phyloP scores from a whole-genome alignment of 2,888 invertebrate genomes.

The Rutpela maculata region DNA sequence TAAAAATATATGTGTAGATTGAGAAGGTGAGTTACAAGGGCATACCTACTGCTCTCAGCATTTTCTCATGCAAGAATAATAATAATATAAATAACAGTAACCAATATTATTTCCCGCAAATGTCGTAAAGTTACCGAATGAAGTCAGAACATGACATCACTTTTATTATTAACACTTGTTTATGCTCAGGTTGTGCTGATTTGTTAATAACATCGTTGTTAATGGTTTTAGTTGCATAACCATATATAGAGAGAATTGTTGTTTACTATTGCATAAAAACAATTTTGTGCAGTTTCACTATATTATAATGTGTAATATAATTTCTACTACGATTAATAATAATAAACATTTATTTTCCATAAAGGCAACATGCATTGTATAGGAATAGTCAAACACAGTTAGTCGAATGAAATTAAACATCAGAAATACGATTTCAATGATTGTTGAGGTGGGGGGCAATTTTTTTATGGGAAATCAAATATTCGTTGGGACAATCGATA shows the following conservation, averaged over 20 bases:
- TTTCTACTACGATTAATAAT: too few relatives aligned
- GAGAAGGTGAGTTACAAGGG: neutral
- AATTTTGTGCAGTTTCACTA: too few relatives aligned
- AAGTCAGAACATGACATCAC: conserved; percentile 39
- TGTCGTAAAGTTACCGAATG: conserved; percentile 33
- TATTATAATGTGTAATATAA: too few relatives aligned
- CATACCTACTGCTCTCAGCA: neutral
- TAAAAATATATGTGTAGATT: conserved; percentile 24
- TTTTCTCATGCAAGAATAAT: neutral
- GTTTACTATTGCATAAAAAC: too few relatives aligned
- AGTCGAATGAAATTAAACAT: too few relatives aligned
- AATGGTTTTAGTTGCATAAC: conserved; percentile 17
- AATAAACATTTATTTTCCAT: too few relatives aligned
- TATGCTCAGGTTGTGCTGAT: conserved; percentile 33
- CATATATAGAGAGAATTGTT: neutral
- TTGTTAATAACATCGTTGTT: conserved; percentile 22
- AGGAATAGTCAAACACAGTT: too few relatives aligned
- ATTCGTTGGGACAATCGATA: too few relatives aligned
- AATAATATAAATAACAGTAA: neutral
- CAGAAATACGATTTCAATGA: too few relatives aligned
- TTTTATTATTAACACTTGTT: conserved; percentile 43
- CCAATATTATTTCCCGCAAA: conserved; percentile 31
- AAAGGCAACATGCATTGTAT: too few relatives aligned
- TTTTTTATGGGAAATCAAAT: too few relatives aligned
- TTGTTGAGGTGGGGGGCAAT: too few relatives aligned